Percentiles rank a stretch among this genome's conserved stretches.
These are phyloP conservation scores for Boulengeromyrus knoepffleri DNA, from an alignment of 2,113 vertebrate species.

Conservation along the genomic window DNA sequence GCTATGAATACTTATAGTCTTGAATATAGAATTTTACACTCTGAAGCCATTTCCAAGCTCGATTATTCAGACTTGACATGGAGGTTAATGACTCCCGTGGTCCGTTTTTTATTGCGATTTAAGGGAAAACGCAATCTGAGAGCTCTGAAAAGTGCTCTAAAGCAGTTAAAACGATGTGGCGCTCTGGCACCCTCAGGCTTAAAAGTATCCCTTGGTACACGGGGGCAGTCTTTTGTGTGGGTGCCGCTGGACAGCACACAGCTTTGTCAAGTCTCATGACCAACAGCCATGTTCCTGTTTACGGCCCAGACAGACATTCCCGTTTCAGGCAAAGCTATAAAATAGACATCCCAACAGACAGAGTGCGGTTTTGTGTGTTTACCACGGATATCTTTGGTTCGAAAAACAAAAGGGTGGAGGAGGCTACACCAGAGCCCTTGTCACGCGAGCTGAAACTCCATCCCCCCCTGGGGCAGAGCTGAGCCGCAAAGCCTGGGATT, in stretches of 20 bases:
- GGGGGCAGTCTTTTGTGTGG: neutral
- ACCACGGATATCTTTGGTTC: constrained; percentile 18
- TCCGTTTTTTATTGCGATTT: neutral
- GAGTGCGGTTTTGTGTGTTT: constrained; percentile 12
- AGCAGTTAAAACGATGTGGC: neutral
- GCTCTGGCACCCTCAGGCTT: neutral
- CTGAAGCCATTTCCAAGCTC: neutral
- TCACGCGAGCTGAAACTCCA: constrained; percentile 22
- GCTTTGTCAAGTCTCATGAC: neutral
- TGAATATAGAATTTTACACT: neutral
- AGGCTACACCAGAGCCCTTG: neutral
- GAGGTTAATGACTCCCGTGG: neutral
- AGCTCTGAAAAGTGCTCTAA: neutral
- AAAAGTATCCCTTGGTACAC: neutral
- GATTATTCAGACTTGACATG: neutral
- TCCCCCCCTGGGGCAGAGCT: neutral
- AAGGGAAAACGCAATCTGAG: neutral
- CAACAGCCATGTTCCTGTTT: constrained; percentile 8
- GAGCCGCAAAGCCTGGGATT: neutral
- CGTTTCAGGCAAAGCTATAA: constrained; percentile 9
- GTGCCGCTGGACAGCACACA: constrained; percentile 6
- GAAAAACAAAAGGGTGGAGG: constrained; percentile 14
- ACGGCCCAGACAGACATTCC: constrained; percentile 18
- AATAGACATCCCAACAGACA: constrained; percentile 10
- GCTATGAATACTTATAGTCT: neutral